Evolutionary conservation across 2,113 vertebrate genomes (phyloP).

Genomic region (Garra rufa): DNA sequence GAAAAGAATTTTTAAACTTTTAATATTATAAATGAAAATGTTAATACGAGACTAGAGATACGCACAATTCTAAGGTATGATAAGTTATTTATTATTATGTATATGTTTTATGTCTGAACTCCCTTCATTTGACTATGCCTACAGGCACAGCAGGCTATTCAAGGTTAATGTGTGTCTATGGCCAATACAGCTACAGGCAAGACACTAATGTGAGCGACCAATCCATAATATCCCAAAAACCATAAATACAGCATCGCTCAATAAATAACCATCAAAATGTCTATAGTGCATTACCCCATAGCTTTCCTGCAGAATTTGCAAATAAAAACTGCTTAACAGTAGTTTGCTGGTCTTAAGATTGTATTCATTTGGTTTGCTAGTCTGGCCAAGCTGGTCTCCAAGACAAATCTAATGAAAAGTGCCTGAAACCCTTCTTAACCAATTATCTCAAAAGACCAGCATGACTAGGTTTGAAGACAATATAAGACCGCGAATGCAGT

Average conservation of each 20-base stretch:
- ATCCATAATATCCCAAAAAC: conserved; percentile 27
- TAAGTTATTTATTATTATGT: neutral
- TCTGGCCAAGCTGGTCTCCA: neutral
- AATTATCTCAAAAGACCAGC: neutral
- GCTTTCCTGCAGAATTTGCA: neutral
- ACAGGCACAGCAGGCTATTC: conserved; percentile 6
- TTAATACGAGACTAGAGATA: neutral
- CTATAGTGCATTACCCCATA: neutral
- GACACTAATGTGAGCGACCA: conserved; percentile 12
- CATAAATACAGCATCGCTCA: neutral
- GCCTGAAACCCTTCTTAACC: neutral
- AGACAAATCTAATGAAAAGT: neutral
- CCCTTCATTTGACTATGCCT: neutral
- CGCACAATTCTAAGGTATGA: neutral
- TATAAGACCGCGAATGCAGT: neutral
- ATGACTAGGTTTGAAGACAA: neutral
- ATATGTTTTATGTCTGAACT: neutral
- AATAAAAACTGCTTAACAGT: neutral
- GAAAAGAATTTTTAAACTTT: neutral
- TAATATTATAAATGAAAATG: neutral
- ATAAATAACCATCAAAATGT: conserved; percentile 19
- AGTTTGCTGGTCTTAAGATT: too few relatives aligned
- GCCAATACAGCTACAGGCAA: conserved; percentile 26
- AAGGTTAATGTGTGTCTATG: conserved; percentile 30
- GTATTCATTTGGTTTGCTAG: neutral